Conservation (phyloP, 2,888 invertebrate species). For the Agrotis segetum region DNA sequence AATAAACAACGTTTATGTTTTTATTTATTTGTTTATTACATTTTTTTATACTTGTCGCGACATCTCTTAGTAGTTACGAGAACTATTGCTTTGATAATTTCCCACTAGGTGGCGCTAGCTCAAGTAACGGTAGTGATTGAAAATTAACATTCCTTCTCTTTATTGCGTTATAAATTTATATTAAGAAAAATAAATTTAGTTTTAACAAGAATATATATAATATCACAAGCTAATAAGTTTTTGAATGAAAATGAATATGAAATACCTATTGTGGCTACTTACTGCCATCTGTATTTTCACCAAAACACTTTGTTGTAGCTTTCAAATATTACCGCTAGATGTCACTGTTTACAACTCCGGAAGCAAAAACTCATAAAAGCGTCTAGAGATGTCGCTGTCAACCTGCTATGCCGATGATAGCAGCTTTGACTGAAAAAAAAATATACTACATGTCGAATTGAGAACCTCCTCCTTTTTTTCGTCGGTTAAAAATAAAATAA, state of each 20-base stretch:
- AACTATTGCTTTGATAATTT: background rate
- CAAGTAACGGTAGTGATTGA: too few species aligned
- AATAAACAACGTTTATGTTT: background rate
- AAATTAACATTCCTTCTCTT: background rate
- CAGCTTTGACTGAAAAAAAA: too few species aligned
- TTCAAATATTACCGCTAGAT: conserved; percentile 9
- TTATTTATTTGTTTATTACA: background rate
- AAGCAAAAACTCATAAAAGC: background rate
- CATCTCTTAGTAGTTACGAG: conserved; percentile 19
- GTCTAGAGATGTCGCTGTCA: conserved; percentile 23
- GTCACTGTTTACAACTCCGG: background rate
- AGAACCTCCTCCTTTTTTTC: too few species aligned
- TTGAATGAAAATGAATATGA: background rate
- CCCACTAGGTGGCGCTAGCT: conserved; percentile 17
- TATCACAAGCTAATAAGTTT: too few species aligned
- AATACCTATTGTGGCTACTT: background rate
- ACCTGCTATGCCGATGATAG: background rate
- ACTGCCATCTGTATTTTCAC: conserved; percentile 10
- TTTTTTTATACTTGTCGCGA: background rate
- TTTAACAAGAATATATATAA: too few species aligned
- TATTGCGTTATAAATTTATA: background rate
- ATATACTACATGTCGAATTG: too few species aligned
- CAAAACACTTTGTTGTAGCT: background rate
- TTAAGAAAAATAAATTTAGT: too few species aligned
- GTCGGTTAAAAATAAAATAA: too few species aligned